Conservation (phyloP, 2,797 vertebrate genomes). For the Chrysolophus pictus region DNA sequence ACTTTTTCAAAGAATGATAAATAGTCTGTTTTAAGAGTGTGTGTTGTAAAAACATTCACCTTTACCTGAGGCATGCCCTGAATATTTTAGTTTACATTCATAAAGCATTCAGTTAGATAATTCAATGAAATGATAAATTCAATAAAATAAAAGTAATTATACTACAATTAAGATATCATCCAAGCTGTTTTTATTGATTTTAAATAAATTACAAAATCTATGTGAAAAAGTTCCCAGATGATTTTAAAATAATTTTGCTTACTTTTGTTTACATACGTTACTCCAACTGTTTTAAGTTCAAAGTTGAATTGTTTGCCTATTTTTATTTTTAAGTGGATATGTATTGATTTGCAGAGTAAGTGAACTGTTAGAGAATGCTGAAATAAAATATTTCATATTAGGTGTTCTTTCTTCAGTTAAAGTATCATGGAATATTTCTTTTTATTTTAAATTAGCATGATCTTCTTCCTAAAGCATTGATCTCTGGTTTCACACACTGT, state of each 20-base stretch:
- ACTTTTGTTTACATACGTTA: background rate
- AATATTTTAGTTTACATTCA: conserved; percentile 80
- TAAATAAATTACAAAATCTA: background rate
- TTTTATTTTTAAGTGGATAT: background rate
- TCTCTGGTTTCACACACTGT: background rate
- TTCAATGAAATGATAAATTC: conserved; percentile 39
- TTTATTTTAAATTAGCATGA: background rate
- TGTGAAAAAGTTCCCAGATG: background rate
- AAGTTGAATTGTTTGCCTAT: background rate
- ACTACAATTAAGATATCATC: background rate
- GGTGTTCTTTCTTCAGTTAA: background rate
- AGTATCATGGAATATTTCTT: background rate
- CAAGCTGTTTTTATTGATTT: background rate
- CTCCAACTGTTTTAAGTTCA: background rate
- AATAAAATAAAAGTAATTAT: background rate
- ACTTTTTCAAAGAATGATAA: conserved; percentile 86
- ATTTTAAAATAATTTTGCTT: background rate
- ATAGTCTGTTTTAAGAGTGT: conserved; percentile 82
- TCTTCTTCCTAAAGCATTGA: background rate
- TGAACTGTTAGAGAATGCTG: background rate
- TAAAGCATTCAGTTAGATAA: conserved; percentile 54
- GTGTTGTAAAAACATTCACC: conserved; percentile 84
- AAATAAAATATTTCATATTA: background rate
- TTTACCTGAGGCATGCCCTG: conserved; percentile 80
- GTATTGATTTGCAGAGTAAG: background rate